Base-by-base conservation (phyloP, 1,140 invertebrate species). In the Cydia splendana region DNA sequence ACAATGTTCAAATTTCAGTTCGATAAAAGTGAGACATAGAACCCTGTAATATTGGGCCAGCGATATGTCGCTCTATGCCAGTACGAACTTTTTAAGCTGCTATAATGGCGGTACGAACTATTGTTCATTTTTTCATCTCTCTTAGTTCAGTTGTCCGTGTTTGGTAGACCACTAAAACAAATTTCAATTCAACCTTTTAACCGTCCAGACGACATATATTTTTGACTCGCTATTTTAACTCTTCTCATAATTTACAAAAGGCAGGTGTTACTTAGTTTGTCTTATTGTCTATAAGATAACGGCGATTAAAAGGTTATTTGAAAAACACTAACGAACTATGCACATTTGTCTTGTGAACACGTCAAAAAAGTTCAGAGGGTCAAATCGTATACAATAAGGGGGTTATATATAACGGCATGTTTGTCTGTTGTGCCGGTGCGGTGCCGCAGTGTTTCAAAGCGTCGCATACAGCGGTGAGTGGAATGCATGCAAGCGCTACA, bases 391-490 rank as follows among this genome's bases (percentile, higher is more conserved):
- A 45, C 78, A 71, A 75, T 81, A 77, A 79, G 45, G 82, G 88
- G 87, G 82, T 84, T 88, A 86, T 90, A 92, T 88, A 86, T 90
- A 92, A 91, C 82, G 87, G 91, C 91, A 91, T 93, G 91, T 93
- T 93, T 93, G 86, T 93, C 88, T 93, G 89, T 93, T 91, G 85
- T 91, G 87, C 81, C 88, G 91, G 90, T 91, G 90, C 90, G 87
- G 89, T 86, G 85, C 86, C 93, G 94, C 95, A 97, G 97, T 97
- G 96, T 97, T 97, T 96, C 97, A 97, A 96, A 97, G 96, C 94
- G 96, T 97, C 96, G 97, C 97, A 94, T 97, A 97, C 95, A 97
- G 96, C 94, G 97, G 97, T 97, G 97, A 97, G 96, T 97, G 94
- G 94, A 86, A 82, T 88, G 88, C 89, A 90, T 92, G 91, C 78